Conservation (phyloP, 2,888 invertebrate species). For the Sminthurides aquaticus region DNA sequence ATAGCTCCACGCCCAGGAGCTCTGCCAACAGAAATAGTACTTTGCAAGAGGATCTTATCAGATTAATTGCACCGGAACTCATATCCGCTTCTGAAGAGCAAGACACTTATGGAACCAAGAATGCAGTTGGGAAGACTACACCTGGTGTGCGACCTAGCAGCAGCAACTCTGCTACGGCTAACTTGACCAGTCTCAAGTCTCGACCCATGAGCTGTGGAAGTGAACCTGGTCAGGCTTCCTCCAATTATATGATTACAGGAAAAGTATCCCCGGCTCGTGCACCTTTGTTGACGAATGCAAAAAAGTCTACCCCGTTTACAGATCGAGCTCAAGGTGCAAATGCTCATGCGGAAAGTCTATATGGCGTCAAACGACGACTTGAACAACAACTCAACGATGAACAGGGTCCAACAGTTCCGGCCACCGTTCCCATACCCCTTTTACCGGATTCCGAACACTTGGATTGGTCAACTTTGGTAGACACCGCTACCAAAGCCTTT, state of each 20-base stretch:
- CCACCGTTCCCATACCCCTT: conserved; percentile 49
- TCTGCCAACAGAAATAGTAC: conserved; percentile 53
- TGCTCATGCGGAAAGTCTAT: conserved; percentile 1
- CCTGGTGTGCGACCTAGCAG: conserved; percentile 21
- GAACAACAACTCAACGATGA: conserved; percentile 5
- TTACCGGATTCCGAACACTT: conserved; percentile 62
- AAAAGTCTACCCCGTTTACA: background rate
- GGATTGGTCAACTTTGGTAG: conserved; percentile 66
- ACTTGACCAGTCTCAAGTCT: conserved; percentile 12
- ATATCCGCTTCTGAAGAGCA: conserved; percentile 41
- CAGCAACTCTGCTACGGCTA: conserved; percentile 18
- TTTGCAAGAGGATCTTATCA: conserved; percentile 75
- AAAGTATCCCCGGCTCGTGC: background rate
- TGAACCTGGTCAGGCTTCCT: conserved; percentile 12
- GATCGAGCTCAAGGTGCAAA: background rate
- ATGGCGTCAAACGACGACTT: background rate
- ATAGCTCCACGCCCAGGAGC: conserved; percentile 43
- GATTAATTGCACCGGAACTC: conserved; percentile 74
- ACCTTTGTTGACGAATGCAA: background rate
- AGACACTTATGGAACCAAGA: background rate
- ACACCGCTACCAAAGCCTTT: conserved; percentile 64
- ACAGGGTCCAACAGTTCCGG: background rate
- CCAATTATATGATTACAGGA: background rate
- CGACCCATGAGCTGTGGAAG: conserved; percentile 27
- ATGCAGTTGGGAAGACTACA: background rate